Evolutionary conservation across 2,888 invertebrate genomes (phyloP).

Genomic region (Philhelius pedissequus): DNA sequence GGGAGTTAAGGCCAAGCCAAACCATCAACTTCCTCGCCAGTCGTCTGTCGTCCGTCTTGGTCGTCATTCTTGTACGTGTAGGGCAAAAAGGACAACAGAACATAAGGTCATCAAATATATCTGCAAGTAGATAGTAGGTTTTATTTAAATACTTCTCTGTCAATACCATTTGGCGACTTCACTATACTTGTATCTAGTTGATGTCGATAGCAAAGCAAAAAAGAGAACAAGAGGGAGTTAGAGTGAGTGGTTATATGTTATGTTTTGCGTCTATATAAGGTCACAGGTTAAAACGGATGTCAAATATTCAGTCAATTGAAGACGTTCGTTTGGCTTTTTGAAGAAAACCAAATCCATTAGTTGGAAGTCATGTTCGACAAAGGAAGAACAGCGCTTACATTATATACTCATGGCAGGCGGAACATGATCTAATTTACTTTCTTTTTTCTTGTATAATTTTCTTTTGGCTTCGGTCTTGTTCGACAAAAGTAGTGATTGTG

Average conservation of each 20-base stretch:
- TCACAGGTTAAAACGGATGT: constrained; percentile 37
- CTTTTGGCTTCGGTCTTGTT: background rate
- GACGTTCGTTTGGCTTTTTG: constrained; percentile 34
- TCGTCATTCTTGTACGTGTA: background rate
- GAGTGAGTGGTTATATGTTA: background rate
- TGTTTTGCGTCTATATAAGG: constrained; percentile 1
- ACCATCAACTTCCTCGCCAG: background rate
- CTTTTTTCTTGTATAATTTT: background rate
- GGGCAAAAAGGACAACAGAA: constrained; percentile 43
- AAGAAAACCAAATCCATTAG: constrained; percentile 51
- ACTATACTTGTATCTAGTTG: too few relatives aligned
- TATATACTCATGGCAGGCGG: background rate
- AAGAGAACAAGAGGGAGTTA: background rate
- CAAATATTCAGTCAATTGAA: constrained; percentile 57
- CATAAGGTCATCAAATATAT: constrained; percentile 30
- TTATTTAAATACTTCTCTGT: constrained; percentile 41
- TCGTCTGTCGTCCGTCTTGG: background rate
- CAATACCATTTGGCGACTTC: constrained; percentile 25
- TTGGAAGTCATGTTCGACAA: constrained; percentile 35
- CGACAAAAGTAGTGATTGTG: background rate
- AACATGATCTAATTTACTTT: constrained; percentile 52
- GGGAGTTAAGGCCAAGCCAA: background rate
- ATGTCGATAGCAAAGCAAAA: background rate
- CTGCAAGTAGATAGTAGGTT: constrained; percentile 51
- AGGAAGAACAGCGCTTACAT: constrained; percentile 36